Evolutionary conservation across 2,888 invertebrate genomes (phyloP), one percentile per base, ranked within the genome.

Genomic region (Synanthedon vespiformis): DNA sequence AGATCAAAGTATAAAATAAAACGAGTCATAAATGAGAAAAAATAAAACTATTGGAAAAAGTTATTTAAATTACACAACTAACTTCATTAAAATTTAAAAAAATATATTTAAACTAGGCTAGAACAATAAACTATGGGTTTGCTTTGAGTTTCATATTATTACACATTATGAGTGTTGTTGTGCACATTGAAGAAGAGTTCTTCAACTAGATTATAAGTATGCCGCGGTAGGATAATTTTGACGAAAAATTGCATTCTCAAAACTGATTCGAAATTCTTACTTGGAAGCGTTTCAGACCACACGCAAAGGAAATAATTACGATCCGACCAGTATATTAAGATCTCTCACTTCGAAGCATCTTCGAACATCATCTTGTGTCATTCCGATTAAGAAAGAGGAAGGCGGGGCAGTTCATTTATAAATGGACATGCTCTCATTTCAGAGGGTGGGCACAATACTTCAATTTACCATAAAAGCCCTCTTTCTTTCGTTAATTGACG

Each of bases 301-400:
- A 80, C 79, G 72, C 75, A 62, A 34, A 70, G 62, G 61, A 64
- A 62, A 67, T 75, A 72, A 77, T 79, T 78, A 77, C 60, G 61
- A 56, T 49, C 40, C 53, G 64, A 18, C 74, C 74, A 73, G 56
- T 58, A 52, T 67, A 62, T 54, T 57, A 55, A 57, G 75, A 68
- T 54, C 70, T 62, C 56, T 59, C 61, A 58, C 57, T 56, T 55
- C 60, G 59, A 55, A 64, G 58, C 61, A 63, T 69, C 55, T 63
- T 64, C 55, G 51, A 55, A 49, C 47, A 51, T 58, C 11, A 51
- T 58, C 57, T 51, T 50, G 48, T 57, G 56, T 55, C 58, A 65
- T 66, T 67, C 55, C 61, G 63, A 63, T 65, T 59, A 61, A 64
- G 56, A 59, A 56, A 53, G 54, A 58, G 56, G 54, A 56, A 58